These are phyloP conservation scores for Coenonympha glycerion DNA, from an alignment of 2,888 invertebrate species.

Conservation along the genomic window DNA sequence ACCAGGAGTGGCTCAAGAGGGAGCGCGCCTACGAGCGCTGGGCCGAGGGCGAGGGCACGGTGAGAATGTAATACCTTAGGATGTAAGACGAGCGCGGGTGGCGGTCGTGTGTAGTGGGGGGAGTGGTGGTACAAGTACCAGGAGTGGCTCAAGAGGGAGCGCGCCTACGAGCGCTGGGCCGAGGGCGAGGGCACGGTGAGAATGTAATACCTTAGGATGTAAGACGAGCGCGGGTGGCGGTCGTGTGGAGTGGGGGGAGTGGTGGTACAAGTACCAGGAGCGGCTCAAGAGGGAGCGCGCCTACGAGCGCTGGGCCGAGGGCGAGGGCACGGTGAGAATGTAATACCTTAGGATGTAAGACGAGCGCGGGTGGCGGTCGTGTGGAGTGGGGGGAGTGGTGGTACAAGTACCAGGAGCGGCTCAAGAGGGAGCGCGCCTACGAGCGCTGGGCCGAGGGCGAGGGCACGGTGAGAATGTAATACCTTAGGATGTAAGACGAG, in stretches of 20 bases:
- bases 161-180: slow-evolving; percentile 84
- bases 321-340: slow-evolving; percentile 48
- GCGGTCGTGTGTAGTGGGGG: slow-evolving; percentile 94
- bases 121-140: slow-evolving; percentile 97
- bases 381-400: too few relatives aligned
- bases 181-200: slow-evolving; percentile 58
- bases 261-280: slow-evolving; percentile 96
- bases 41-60: slow-evolving; percentile 68
- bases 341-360: too few relatives aligned
- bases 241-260: slow-evolving; percentile 94
- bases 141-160: slow-evolving; percentile 90
- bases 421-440: too few relatives aligned
- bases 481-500: too few relatives aligned
- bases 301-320: slow-evolving; percentile 82
- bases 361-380: too few relatives aligned
- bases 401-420: too few relatives aligned
- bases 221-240: slow-evolving; percentile 79
- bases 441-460: too few relatives aligned
- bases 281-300: slow-evolving; percentile 90
- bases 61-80: slow-evolving; percentile 33
- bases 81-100: too few relatives aligned
- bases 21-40: slow-evolving; percentile 85
- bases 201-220: too few relatives aligned
- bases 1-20: slow-evolving; percentile 92
- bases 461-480: too few relatives aligned